Base-by-base conservation (phyloP, 2,797 vertebrate genomes). In the Pipistrellus nathusii region DNA sequence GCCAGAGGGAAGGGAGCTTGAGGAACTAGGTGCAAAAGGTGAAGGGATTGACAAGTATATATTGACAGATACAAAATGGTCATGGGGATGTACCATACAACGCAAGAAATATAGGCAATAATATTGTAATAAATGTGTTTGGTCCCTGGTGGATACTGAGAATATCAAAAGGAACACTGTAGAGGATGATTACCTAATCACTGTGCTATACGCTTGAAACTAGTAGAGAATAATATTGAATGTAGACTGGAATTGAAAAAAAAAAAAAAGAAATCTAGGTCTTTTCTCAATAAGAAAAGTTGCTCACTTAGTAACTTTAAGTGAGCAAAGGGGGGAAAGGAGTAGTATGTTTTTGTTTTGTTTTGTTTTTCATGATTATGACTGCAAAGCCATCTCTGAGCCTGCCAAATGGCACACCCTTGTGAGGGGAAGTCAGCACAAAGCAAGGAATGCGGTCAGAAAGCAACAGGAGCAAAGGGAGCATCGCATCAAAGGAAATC, bases 251-350 rank as follows among this genome's bases (percentile, higher is more conserved):
- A 21, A 77, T 23, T 53, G 11, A 32, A 53, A 35, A 77, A 44
- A 44, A 44, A 44, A 76, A 76, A 23, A 13, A 77, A 55, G 6
- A 62, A 41, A 44, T 38, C 6, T 21, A 59, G 18, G 48, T 68
- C 11, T 82, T 71, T 68, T 41, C 25, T 77, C 71, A 59, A 64
- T 85, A 77, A 71, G 77, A 6, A 90, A 46, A 59, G 38, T 41
- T 41, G 38, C 38, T 41, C 32, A 1, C 75, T 84, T 18, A 32
- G 25, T 69, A 84, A 83, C 6, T 53, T 85, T 73, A 57, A 78
- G 62, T 64, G 32, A 75, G 1, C 14, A 87, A 57, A 3, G 0
- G 20, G 21, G 1, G 0, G 4, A 15, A 48, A 18, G 1, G 1
- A 46, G 15, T 30, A 8, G 1, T 23, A 3, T 66, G 53, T 1